These are phyloP conservation scores for Bombyx mori DNA, from an alignment of 1,140 invertebrate species.

Conservation along the genomic window DNA sequence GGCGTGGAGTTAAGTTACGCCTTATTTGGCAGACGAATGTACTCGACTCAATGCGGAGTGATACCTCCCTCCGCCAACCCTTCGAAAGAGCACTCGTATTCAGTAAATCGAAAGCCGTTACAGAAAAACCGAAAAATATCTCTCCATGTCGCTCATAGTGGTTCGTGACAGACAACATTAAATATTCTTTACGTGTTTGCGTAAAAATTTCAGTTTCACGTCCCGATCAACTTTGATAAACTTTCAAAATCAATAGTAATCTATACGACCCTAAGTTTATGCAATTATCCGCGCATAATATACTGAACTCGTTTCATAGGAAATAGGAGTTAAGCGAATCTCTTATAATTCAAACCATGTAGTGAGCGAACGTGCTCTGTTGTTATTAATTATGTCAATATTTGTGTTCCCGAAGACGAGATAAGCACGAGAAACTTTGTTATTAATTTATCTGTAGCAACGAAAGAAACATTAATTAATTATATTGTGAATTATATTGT, in stretches of 20 bases:
- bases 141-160: slow-evolving; percentile 35
- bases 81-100: slow-evolving; percentile 44
- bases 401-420: slow-evolving; percentile 36
- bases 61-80: slow-evolving; percentile 40
- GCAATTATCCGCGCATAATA: not conserved
- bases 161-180: slow-evolving; percentile 25
- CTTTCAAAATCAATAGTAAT: too few species aligned
- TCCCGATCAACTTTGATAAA: not conserved
- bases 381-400: slow-evolving; percentile 42
- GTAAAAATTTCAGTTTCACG: not conserved
- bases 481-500: slow-evolving; percentile 16
- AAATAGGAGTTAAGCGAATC: not conserved
- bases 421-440: slow-evolving; percentile 31
- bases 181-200: slow-evolving; percentile 21
- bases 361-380: slow-evolving; percentile 28
- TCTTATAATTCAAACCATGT: slow-evolving; percentile 29
- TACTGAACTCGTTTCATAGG: not conserved
- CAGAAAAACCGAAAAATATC: slow-evolving; percentile 50
- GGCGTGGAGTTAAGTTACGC: slow-evolving; percentile 39
- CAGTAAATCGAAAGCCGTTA: slow-evolving; percentile 56
- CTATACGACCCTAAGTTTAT: not conserved
- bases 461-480: slow-evolving; percentile 30
- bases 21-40: slow-evolving; percentile 51
- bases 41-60: slow-evolving; percentile 37
- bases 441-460: slow-evolving; percentile 28